Evolutionary conservation across 2,797 vertebrate species (phyloP).

Genomic region (Nasua narica): DNA sequence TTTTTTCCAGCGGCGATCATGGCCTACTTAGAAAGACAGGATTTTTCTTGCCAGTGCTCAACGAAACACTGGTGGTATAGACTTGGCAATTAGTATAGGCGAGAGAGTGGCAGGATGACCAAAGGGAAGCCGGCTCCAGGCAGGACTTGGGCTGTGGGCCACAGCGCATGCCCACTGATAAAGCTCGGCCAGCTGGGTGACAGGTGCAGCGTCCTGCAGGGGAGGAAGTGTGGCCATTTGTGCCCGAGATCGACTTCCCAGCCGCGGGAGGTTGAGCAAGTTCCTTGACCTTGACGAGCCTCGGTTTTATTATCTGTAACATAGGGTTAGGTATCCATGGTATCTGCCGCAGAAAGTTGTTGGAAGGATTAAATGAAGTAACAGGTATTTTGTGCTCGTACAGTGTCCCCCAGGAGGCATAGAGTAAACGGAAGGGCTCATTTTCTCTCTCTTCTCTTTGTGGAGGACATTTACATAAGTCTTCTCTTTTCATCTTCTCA

Average conservation of each 20-base stretch:
- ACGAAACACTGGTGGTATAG: not conserved
- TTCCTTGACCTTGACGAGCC: not conserved
- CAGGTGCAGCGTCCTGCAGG: not conserved
- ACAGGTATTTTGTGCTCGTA: not conserved
- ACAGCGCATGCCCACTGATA: not conserved
- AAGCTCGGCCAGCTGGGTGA: not conserved
- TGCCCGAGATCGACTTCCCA: not conserved
- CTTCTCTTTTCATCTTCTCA: not conserved
- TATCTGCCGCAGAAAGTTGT: not conserved
- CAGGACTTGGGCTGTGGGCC: not conserved
- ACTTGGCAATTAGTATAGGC: not conserved
- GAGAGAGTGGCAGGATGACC: not conserved
- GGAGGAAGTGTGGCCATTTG: not conserved
- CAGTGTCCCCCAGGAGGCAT: not conserved
- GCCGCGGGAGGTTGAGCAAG: not conserved
- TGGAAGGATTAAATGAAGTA: not conserved
- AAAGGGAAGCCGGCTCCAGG: not conserved
- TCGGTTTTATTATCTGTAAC: not conserved
- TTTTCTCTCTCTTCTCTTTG: not conserved
- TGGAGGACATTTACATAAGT: not conserved
- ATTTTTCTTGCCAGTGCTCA: not conserved
- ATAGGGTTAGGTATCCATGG: not conserved
- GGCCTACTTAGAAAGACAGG: not conserved
- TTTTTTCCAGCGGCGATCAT: not conserved
- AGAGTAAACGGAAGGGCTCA: not conserved